Evolutionary conservation across 2,888 invertebrate species (phyloP), one percentile per base, ranked within the genome.

Genomic region (Drosophila prostipennis): DNA sequence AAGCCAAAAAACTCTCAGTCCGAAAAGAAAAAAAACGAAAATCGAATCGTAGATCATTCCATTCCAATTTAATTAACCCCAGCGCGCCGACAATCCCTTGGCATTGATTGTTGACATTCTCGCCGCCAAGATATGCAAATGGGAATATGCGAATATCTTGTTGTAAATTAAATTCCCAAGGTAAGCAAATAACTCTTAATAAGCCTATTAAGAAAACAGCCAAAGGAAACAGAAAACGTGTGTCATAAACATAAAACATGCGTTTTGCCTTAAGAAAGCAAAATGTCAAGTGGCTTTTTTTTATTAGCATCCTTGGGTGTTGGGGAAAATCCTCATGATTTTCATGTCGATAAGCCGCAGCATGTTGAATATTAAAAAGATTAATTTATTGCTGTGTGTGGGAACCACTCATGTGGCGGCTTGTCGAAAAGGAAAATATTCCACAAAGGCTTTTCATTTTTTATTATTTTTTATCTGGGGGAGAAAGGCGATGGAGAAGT

Each of bases 151-250:
- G 54, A 43, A 36, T 55, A 55, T 55, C 51, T 39, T 43, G 64
- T 58, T 75, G 65, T 82, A 77, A 74, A 85, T 82, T 78, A 60
- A 74, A 82, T 71, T 78, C 58, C 64, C 82, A 83, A 85, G 82
- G 82, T 85, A 85, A 82, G 49, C 65, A 53, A 72, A 77, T 82
- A 74, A 76, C 75, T 77, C 54, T 64, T 76, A 73, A 74, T 68
- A 83, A 73, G 76, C 78, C 60, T 63, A 80, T 81, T 76, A 78
- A 81, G 74, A 54, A 34, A 56, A 46, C 49, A 51, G 34, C 14
- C 8, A 16, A 26, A 49, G n/a, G 61, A 63, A 43, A 14, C 14
- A 34, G 45, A 34, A 60, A 67, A 34, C 57, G 51, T 55, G 53
- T 54, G 55, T 34, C 52, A 43, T 59, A 59, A 65, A 67, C 52